Conservation (phyloP, 2,888 invertebrate species). For the Lordiphosa andalusiaca region DNA sequence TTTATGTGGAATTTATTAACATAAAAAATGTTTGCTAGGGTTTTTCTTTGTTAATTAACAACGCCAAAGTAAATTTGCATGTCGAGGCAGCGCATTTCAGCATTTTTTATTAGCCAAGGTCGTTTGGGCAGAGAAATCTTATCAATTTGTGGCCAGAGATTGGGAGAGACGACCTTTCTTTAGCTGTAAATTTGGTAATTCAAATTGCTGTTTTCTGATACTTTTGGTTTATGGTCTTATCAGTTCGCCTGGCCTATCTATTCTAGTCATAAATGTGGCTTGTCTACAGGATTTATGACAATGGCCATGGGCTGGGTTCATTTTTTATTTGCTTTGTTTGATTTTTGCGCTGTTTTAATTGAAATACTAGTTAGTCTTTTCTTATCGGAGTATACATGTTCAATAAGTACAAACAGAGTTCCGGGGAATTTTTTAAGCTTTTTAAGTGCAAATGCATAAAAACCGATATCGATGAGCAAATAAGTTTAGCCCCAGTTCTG, state of each 20-base stretch:
- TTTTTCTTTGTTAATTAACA: background rate
- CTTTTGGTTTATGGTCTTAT: too few species aligned
- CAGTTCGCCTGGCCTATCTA: background rate
- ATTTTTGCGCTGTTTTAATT: conserved; percentile 9
- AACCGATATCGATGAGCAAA: conserved; percentile 8
- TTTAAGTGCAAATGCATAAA: conserved; percentile 24
- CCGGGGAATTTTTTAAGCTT: conserved; percentile 12
- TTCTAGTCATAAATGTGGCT: conserved; percentile 4
- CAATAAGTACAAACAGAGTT: conserved; percentile 5
- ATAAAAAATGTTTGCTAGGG: conserved; percentile 6
- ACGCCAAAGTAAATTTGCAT: conserved; percentile 8
- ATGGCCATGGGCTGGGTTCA: conserved; percentile 2
- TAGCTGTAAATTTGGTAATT: conserved; percentile 1
- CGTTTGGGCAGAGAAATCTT: conserved; percentile 1
- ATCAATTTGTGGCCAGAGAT: too few species aligned
- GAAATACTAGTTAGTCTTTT: conserved; percentile 3
- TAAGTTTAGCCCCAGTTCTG: conserved; percentile 3
- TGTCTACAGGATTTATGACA: conserved; percentile 4
- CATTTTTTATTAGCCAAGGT: conserved; percentile 22
- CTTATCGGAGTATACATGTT: conserved; percentile 14
- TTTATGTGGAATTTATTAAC: conserved; percentile 12
- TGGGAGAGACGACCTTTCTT: too few species aligned
- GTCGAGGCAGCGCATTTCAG: conserved; percentile 5
- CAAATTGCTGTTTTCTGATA: background rate
- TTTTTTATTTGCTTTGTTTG: conserved; percentile 26